Evolutionary conservation across 1,140 invertebrate species (phyloP), one percentile per base, ranked within the genome.

Genomic region (Zaprionus kolodkinae): DNA sequence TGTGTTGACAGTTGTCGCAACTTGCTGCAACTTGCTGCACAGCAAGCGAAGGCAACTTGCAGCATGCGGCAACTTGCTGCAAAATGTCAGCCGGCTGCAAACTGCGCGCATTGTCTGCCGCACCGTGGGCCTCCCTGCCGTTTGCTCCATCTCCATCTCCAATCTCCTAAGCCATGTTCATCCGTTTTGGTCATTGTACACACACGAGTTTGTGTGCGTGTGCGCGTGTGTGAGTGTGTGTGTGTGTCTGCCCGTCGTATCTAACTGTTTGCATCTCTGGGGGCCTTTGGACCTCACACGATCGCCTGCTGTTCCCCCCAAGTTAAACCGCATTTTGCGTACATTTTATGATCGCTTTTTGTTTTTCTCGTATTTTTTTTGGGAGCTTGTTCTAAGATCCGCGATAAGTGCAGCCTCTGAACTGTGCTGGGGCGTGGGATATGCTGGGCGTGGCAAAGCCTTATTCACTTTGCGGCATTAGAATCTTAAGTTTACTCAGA

Each of bases 1-100:
- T 74, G 72, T 87, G 82, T 89, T 87, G 84, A 87, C 84, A 87
- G 85, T 87, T 88, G 84, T 87, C 81, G 83, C 81, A n/a, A n/a
- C 67, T 59, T 33, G 54, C 17, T 10, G 52, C 63, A 40, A 30
- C 35, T 62, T n/a, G 64, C 66, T 38, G 36, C 66, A 48, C 25
- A 48, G 45, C n/a, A n/a, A n/a, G n/a, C n/a, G n/a, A n/a, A n/a
- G n/a, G 52, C 63, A 40, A 30, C 35, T 68, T 11, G 48, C 67
- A 48, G 62, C 61, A 2, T 3, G 27, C 27, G 0, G 27, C 27
- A 71, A 25, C 48, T 30, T 25, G 38, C 36, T 36, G 61, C 59
- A 55, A 45, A 87, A 87, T 87, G 83, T 87, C 83, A 87, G 21
- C 21, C 21, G 76, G 30, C 67, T n/a, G 54, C 54, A 66, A 66